Evolutionary conservation across 2,888 invertebrate species (phyloP), one percentile per base, ranked within the genome.

Genomic region (Plebejus argus): DNA sequence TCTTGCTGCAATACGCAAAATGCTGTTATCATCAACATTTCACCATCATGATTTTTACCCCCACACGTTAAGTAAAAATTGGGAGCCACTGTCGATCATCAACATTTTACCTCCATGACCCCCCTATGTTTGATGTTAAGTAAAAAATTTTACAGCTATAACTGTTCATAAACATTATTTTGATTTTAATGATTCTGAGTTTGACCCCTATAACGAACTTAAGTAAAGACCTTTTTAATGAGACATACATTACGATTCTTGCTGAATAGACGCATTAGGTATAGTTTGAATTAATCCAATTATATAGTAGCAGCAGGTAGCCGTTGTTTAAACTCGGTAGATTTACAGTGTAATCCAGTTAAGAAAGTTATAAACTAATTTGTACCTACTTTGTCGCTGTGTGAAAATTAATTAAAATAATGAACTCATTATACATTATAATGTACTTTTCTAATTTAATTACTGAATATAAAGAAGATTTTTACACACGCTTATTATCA

Each of bases 1-100:
- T 79, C 78, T 77, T 74, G 72, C 45, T 72, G 49, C 53, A 74
- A 74, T 74, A 49, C 71, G 71, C 71, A 71, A 71, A 71, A 20
- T 33, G 53, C 18, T 53, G 12, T 15, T 1, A 53, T 53, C 53
- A 18, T 53, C 53, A 53, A 53, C 53, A 53, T 53, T 53, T 4
- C 53, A 53, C 53, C 53, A 18, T 4, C 4, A 53, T 18, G 18
- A 53, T 49, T 15, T 49, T 4, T 15, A 49, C 49, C 49, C 49
- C 39, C 39, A 39, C 10, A 39, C 8, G 39, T 39, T 39, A 39
- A 7, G 10, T 8, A 7, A 39, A 39, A 39, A 10, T 39, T 39
- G 10, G 10, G 39, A 39, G 39, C 39, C 15, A 12, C 15, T 49
- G 12, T 49, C 49, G 12, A 4, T 49, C 49, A 49, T 49, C 4